Conservation (phyloP, 2,888 invertebrate genomes). For the Napeogenes sylphis region DNA sequence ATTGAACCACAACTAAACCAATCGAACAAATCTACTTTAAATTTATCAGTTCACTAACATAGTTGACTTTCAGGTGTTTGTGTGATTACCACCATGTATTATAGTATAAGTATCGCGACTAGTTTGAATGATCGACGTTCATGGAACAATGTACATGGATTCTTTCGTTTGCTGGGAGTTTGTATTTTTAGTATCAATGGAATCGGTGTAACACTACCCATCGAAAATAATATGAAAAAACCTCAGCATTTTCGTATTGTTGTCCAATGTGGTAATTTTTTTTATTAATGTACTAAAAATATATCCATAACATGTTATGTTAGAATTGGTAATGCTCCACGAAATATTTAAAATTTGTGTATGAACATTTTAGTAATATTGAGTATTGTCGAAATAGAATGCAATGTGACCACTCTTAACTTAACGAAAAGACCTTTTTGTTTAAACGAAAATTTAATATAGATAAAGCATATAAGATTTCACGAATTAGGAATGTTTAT, state of each 20-base stretch:
- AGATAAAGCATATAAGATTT: no score
- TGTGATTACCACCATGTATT: constrained; percentile 45
- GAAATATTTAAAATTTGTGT: no score
- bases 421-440: no score
- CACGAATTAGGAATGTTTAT: no score
- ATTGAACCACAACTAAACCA: no score
- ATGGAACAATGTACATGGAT: constrained; percentile 46
- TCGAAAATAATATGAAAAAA: constrained; percentile 55
- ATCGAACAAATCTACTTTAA: background rate
- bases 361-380: no score
- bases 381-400: no score
- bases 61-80: constrained; percentile 41
- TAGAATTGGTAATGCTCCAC: no score
- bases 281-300: constrained; percentile 2
- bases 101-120: constrained; percentile 36
- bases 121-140: constrained; percentile 38
- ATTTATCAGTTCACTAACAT: background rate
- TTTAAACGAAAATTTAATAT: no score
- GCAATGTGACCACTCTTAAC: no score
- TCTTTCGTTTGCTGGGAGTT: constrained; percentile 66
- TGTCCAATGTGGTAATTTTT: constrained; percentile 36
- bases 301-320: background rate
- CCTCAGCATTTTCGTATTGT: constrained; percentile 44
- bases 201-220: constrained; percentile 43
- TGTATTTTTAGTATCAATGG: constrained; percentile 73